Conservation (phyloP, 1,140 invertebrate species). For the Oncopeltus fasciatus region DNA sequence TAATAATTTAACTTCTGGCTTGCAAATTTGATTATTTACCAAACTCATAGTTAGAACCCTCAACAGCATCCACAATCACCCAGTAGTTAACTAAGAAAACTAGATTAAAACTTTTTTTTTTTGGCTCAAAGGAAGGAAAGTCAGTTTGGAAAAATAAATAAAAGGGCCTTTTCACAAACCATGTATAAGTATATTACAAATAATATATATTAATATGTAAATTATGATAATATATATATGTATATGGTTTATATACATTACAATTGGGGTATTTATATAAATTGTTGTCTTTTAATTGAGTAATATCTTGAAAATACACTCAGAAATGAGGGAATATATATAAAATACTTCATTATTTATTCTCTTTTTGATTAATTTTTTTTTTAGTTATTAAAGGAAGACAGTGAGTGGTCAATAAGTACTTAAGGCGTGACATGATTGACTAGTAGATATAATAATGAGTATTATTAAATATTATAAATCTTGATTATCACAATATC, state of each 20-base stretch:
- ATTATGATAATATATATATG: slow-evolving; percentile 8
- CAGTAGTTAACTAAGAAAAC: no score
- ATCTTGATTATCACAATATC: slow-evolving; percentile 12
- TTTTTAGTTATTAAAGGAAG: slow-evolving; percentile 8
- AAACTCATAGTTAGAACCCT: no score
- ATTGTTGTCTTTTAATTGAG: background rate
- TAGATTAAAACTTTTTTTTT: no score
- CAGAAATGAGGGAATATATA: slow-evolving; percentile 5
- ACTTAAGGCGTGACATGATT: slow-evolving; percentile 9
- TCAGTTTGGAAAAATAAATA: slow-evolving; percentile 1
- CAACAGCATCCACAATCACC: no score
- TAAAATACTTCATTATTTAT: background rate
- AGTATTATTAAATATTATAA: slow-evolving; percentile 8
- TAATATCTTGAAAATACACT: slow-evolving; percentile 10
- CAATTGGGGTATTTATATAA: slow-evolving; percentile 1
- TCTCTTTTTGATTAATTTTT: background rate
- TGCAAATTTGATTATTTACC: no score
- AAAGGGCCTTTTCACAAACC: slow-evolving; percentile 4
- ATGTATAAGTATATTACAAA: slow-evolving; percentile 11
- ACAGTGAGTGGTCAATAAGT: slow-evolving; percentile 11
- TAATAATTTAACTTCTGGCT: no score
- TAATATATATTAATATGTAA: slow-evolving; percentile 6
- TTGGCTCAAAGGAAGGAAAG: background rate
- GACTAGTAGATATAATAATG: slow-evolving; percentile 12
- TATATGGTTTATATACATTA: slow-evolving; percentile 9